Conservation (phyloP, 2,797 vertebrate species). For the Rhinoraja longicauda region DNA sequence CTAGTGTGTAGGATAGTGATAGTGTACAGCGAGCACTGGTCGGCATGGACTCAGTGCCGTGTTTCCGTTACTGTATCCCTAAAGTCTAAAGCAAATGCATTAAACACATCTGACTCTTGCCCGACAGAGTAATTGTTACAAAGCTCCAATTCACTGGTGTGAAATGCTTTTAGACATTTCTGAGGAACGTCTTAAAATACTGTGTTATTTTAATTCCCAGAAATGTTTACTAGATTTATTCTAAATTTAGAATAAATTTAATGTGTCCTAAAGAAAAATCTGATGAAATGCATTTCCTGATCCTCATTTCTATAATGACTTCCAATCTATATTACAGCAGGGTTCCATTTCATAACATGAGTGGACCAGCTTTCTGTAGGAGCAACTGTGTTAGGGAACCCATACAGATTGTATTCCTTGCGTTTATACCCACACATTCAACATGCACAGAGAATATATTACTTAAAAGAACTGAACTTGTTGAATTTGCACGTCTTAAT, state of each 20-base stretch:
- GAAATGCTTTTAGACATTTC: not conserved
- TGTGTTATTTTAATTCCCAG: not conserved
- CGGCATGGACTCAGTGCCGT: too few species aligned
- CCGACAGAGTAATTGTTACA: not conserved
- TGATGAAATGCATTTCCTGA: not conserved
- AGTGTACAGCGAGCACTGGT: too few species aligned
- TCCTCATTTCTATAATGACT: not conserved
- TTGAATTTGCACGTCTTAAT: not conserved
- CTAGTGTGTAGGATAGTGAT: too few species aligned
- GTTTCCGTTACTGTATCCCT: too few species aligned
- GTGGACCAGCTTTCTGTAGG: not conserved
- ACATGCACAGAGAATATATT: not conserved
- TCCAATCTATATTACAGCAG: not conserved
- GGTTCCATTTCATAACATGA: not conserved
- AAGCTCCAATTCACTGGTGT: not conserved
- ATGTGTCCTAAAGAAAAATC: not conserved
- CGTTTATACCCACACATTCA: not conserved
- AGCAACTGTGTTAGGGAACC: not conserved
- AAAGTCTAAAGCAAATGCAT: too few species aligned
- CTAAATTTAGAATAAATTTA: too few species aligned
- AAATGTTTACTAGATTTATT: too few species aligned
- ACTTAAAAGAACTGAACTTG: not conserved
- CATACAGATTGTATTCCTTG: not conserved
- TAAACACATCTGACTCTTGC: not conserved
- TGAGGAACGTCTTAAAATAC: not conserved